Evolutionary conservation across 2,888 invertebrate genomes (phyloP).

Genomic region (Pterostichus madidus): DNA sequence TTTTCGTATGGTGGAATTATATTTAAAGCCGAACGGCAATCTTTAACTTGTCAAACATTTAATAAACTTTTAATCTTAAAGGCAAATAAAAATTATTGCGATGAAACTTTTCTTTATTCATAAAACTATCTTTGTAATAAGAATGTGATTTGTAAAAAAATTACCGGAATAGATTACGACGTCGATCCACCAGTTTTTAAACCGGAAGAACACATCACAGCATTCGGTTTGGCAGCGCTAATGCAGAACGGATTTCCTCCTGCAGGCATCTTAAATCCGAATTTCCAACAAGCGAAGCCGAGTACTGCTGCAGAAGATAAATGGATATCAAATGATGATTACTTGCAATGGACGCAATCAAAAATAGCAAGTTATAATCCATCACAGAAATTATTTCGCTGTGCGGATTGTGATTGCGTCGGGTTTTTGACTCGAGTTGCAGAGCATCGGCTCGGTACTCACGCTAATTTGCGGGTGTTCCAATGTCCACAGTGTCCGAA

Average conservation of each 20-base stretch:
- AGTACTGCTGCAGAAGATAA: constrained; percentile 74
- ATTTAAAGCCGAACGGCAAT: too few relatives aligned
- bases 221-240: constrained; percentile 87
- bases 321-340: constrained; percentile 86
- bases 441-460: constrained; percentile 89
- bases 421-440: constrained; percentile 86
- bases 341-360: constrained; percentile 87
- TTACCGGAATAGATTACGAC: constrained; percentile 78
- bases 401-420: constrained; percentile 87
- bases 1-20: too few relatives aligned
- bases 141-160: too few relatives aligned
- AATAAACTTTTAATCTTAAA: too few relatives aligned
- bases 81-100: too few relatives aligned
- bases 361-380: constrained; percentile 90
- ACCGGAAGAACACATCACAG: constrained; percentile 85
- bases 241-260: constrained; percentile 88
- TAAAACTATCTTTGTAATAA: too few relatives aligned
- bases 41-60: too few relatives aligned
- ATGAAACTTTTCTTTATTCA: too few relatives aligned
- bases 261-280: constrained; percentile 82
- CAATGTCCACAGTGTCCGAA: constrained; percentile 86
- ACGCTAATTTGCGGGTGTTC: constrained; percentile 83
- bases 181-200: constrained; percentile 79
- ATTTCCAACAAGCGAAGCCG: constrained; percentile 79
- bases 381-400: constrained; percentile 86